Evolutionary conservation across 2,888 invertebrate species (phyloP).

Genomic region (Ditula angustiorana): DNA sequence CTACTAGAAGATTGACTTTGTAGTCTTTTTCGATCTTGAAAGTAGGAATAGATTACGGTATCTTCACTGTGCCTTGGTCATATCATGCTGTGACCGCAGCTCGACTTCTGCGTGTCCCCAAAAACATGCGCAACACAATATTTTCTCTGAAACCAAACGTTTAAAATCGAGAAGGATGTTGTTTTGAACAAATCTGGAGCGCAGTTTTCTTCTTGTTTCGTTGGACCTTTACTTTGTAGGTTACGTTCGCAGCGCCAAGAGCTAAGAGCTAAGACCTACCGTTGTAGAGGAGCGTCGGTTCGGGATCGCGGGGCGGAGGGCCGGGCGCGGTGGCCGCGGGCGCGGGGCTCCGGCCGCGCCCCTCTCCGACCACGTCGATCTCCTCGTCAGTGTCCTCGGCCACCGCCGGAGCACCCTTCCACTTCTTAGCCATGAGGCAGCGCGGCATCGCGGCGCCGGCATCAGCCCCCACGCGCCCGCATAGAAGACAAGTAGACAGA

Average conservation of each 20-base stretch:
- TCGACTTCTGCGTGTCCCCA: not conserved
- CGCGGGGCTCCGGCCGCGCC: slow-evolving; percentile 84
- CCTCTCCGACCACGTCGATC: slow-evolving; percentile 95
- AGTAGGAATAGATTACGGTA: not conserved
- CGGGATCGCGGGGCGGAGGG: slow-evolving; percentile 88
- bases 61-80: no score
- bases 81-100: not conserved
- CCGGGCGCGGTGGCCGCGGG: slow-evolving; percentile 87
- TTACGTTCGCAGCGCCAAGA: not conserved
- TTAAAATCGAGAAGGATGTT: no score
- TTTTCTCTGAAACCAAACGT: no score
- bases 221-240: no score
- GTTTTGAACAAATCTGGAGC: no score
- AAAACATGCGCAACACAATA: not conserved
- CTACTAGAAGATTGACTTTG: no score
- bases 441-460: slow-evolving; percentile 93
- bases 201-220: no score
- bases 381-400: slow-evolving; percentile 90
- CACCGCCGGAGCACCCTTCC: slow-evolving; percentile 90
- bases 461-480: slow-evolving; percentile 84
- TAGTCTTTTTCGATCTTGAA: no score
- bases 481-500: slow-evolving; percentile 84
- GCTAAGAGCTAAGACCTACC: slow-evolving; percentile 80
- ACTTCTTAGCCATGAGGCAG: slow-evolving; percentile 98
- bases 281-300: slow-evolving; percentile 91